These are phyloP conservation scores for Hirtodrosophila trivittata DNA, from an alignment of 2,888 invertebrate genomes.

Conservation along the genomic window DNA sequence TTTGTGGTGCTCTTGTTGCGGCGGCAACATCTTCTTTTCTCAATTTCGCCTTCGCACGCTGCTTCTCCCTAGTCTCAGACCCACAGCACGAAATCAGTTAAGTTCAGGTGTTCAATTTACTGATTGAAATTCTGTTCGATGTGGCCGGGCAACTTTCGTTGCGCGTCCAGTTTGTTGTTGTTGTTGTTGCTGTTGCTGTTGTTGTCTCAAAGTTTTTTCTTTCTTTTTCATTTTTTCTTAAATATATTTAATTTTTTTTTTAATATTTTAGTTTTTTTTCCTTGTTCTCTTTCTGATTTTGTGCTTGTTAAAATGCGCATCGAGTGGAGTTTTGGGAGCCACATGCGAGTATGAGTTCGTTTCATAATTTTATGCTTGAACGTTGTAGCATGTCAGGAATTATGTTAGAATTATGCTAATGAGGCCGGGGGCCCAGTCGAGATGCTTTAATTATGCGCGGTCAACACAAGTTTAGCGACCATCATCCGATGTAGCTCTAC, in stretches of 20 bases:
- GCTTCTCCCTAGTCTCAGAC: constrained; percentile 63
- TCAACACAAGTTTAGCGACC: constrained; percentile 41
- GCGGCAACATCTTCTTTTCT: constrained; percentile 58
- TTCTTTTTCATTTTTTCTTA: not conserved
- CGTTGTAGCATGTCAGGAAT: constrained; percentile 58
- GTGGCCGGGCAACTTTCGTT: constrained; percentile 71
- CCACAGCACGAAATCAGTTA: constrained; percentile 74
- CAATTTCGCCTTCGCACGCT: constrained; percentile 44
- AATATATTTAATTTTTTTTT: not conserved
- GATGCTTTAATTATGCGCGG: constrained; percentile 61
- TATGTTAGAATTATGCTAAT: constrained; percentile 77
- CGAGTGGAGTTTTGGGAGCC: constrained; percentile 19
- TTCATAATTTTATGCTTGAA: constrained; percentile 50
- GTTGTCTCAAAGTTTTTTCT: constrained; percentile 19
- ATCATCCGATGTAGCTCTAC: not conserved
- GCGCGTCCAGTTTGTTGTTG: constrained; percentile 44
- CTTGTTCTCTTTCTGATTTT: constrained; percentile 21
- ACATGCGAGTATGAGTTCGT: constrained; percentile 46
- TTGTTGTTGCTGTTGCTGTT: constrained; percentile 6
- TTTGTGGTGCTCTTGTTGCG: constrained; percentile 19
- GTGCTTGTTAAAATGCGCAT: constrained; percentile 46
- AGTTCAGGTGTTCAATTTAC: constrained; percentile 80
- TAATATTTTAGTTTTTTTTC: not conserved
- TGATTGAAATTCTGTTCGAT: constrained; percentile 77
- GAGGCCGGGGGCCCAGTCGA: constrained; percentile 31